Base-by-base conservation (phyloP, 2,888 invertebrate species). In the Macrosoma leucophasiata region DNA sequence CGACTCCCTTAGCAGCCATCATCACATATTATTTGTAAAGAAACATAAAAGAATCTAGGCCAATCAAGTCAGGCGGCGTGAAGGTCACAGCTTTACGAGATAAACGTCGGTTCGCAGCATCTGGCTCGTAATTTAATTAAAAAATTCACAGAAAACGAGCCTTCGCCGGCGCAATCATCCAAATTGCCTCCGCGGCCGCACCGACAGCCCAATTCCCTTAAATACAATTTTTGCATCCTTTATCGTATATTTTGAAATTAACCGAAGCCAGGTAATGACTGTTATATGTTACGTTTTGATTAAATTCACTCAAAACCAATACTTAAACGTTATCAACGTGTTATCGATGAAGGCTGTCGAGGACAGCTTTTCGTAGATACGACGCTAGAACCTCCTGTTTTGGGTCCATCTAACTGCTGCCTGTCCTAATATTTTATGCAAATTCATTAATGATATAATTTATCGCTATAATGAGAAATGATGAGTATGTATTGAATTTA, bases 61-160 rank as follows among this genome's bases (percentile, higher is more conserved):
- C 24, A 34, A 19, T 20, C 23, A 19, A 34, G 14, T 19, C 20
- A 40, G 36, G 43, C 42, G 36, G 42, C 44, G 41, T 42, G 37
- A 51, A 58, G 58, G 58, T 53, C 58, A 39, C 47, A 34, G n/a
- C n/a, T 48, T 43, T 46, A 36, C 27, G 35, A 41, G 53, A n/a
- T 57, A 63, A 68, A 60, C 52, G 58, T 46, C 65, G 61, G 59
- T 67, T 63, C 62, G 66, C 71, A 70, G 65, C 78, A 73, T 69
- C 72, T 73, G 54, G 49, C 52, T 69, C 74, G 65, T 84, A 84
- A 84, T 84, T 84, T 76, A 81, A 84, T 84, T 82, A 79, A 79
- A 79, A 82, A 84, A 79, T 81, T 82, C 84, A 77, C 76, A 73
- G 84, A 81, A 84, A 69, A 72, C 67, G 58, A 61, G 60, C 63